Evolutionary conservation across 2,888 invertebrate species (phyloP).

Genomic region (Merodon equestris): DNA sequence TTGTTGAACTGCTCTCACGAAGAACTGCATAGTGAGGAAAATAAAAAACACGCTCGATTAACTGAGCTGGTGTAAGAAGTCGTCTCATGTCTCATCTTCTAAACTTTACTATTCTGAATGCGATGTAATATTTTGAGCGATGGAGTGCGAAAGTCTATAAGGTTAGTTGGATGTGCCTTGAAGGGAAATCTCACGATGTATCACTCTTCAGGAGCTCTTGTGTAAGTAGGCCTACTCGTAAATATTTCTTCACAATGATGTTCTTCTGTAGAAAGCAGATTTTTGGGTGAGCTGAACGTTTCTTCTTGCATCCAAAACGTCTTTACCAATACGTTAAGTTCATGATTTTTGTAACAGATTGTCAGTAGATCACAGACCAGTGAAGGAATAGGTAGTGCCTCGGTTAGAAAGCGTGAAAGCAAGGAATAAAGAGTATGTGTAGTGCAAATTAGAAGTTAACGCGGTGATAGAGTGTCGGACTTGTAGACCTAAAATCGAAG

Average conservation of each 20-base stretch:
- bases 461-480: too few relatives aligned
- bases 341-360: neutral
- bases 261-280: constrained; percentile 7
- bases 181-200: neutral
- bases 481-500: too few relatives aligned
- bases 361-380: too few relatives aligned
- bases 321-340: neutral
- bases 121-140: neutral
- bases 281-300: neutral
- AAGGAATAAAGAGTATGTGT: too few relatives aligned
- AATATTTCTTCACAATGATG: neutral
- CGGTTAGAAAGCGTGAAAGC: too few relatives aligned
- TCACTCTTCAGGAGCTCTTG: neutral
- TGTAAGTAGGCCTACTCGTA: neutral
- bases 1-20: too few relatives aligned
- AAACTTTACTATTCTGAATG: neutral
- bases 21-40: neutral
- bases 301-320: constrained; percentile 2
- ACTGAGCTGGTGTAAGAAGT: neutral
- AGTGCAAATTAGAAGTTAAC: too few relatives aligned
- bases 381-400: too few relatives aligned
- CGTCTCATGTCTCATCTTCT: neutral
- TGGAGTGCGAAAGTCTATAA: neutral
- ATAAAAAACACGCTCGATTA: neutral
- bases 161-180: neutral